A percentile compares a stretch with the other conserved stretches of the same genome.
These are phyloP conservation scores for Bubo bubo DNA, from an alignment of 2,113 vertebrate genomes.

Conservation along the genomic window DNA sequence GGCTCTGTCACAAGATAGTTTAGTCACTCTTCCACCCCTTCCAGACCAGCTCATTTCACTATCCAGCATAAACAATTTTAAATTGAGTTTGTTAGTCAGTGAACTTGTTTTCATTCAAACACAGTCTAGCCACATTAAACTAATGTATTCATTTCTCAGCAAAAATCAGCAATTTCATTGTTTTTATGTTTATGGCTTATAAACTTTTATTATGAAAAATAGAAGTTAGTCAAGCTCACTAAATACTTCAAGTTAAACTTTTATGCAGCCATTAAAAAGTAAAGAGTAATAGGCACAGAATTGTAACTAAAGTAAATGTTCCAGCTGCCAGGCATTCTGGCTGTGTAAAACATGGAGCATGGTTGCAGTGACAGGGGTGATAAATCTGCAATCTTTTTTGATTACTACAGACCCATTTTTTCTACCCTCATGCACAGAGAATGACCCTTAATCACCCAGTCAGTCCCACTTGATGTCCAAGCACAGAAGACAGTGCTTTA, in stretches of 20 bases:
- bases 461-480: neutral
- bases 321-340: constrained; percentile 8
- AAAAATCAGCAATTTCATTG: constrained; percentile 11
- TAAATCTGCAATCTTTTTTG: neutral
- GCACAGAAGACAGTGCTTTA: neutral
- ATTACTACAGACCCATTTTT: neutral
- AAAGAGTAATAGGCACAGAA: neutral
- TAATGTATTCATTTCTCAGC: neutral
- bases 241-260: constrained; percentile 23
- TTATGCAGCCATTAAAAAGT: neutral
- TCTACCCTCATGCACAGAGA: neutral
- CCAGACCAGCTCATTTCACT: constrained; percentile 23
- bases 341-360: neutral
- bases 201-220: constrained; percentile 31
- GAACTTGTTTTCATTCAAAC: constrained; percentile 30
- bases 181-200: constrained; percentile 16
- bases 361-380: neutral
- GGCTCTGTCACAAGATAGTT: neutral
- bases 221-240: constrained; percentile 10
- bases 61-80: constrained; percentile 18
- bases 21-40: neutral
- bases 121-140: constrained; percentile 10
- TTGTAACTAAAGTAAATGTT: constrained; percentile 2
- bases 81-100: constrained; percentile 13
- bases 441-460: constrained; percentile 1